Evolutionary conservation across 2,888 invertebrate genomes (phyloP), one percentile per base, ranked within the genome.

Genomic region (Mongoloraphidia duomilia): DNA sequence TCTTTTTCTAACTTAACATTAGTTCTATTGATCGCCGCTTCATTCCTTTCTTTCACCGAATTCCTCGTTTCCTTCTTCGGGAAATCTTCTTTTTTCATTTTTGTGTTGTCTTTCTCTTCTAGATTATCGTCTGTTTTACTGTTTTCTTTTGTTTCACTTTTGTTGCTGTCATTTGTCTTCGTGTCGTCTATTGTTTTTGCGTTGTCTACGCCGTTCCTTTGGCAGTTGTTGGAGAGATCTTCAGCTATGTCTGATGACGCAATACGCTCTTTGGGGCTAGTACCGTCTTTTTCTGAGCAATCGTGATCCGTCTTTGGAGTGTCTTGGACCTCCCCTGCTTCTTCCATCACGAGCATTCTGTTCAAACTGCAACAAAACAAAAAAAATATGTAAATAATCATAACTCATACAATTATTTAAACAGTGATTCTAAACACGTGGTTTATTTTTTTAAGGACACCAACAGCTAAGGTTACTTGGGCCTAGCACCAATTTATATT

Each of bases 261-360:
- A 6, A 26, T 26, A 26, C 26, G 26, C 26, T 26, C 5, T 26
- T 26, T 26, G 26, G 26, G 6, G 26, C 26, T 26, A 26, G 26
- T 26, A 6, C 26, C 6, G 26, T 26, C 26, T 26, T 26, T 26
- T 26, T 26, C 5, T 26, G 26, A 26, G 26, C 26, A 26, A 26
- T 26, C 26, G 6, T 26, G 26, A 35, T 8, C 13, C 11, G 47
- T 36, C 35, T 33, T 33, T 10, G 13, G 56, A 10, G 56, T 55
- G 41, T 65, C 66, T 53, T 65, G 63, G 49, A 70, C 71, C 56
- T 70, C 70, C 51, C 65, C 63, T 9, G 71, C 72, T 55, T 70
- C 70, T 53, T 76, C 76, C 73, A 75, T 75, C 43, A 74, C 73
- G 61, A 76, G 75, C 76, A 76, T 76, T 62, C 73, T 76, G 67